Percentiles rank a stretch among this genome's conserved stretches.
Conservation (phyloP, 2,888 invertebrate genomes). For the Aphidoletes aphidimyza region DNA sequence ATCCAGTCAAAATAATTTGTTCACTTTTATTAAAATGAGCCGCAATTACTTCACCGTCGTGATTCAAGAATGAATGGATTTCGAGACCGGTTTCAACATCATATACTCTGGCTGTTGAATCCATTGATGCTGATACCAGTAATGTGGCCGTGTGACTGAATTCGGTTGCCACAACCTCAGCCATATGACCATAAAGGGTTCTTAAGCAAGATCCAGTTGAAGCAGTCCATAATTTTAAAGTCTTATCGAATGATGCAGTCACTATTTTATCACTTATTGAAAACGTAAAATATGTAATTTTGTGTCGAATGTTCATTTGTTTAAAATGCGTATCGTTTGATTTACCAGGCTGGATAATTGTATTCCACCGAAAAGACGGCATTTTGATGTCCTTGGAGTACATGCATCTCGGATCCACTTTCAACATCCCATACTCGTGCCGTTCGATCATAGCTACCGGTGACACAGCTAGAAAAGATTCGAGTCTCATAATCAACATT, state of each 20-base stretch:
- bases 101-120: slow-evolving; percentile 78
- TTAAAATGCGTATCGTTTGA: slow-evolving; percentile 56
- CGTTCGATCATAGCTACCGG: slow-evolving; percentile 86
- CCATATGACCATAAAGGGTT: slow-evolving; percentile 79
- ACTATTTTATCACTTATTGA: slow-evolving; percentile 78
- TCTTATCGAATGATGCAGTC: slow-evolving; percentile 85
- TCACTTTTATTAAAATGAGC: slow-evolving; percentile 78
- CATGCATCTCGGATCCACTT: slow-evolving; percentile 74
- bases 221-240: slow-evolving; percentile 79
- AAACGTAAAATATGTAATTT: slow-evolving; percentile 52
- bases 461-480: slow-evolving; percentile 71
- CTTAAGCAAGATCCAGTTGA: slow-evolving; percentile 74
- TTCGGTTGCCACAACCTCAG: slow-evolving; percentile 77
- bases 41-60: slow-evolving; percentile 80
- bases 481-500: slow-evolving; percentile 22
- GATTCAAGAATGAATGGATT: slow-evolving; percentile 72
- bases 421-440: slow-evolving; percentile 84
- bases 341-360: slow-evolving; percentile 80
- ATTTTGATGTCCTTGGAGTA: slow-evolving; percentile 80
- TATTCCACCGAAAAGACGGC: slow-evolving; percentile 84
- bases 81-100: slow-evolving; percentile 75
- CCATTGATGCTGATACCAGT: slow-evolving; percentile 81
- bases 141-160: slow-evolving; percentile 73
- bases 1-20: slow-evolving; percentile 78
- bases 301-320: slow-evolving; percentile 48